Percentiles rank a stretch among this genome's conserved stretches.
These are phyloP conservation scores for Brachionus sp. DNA, from an alignment of 1,140 invertebrate genomes.

Conservation along the genomic window DNA sequence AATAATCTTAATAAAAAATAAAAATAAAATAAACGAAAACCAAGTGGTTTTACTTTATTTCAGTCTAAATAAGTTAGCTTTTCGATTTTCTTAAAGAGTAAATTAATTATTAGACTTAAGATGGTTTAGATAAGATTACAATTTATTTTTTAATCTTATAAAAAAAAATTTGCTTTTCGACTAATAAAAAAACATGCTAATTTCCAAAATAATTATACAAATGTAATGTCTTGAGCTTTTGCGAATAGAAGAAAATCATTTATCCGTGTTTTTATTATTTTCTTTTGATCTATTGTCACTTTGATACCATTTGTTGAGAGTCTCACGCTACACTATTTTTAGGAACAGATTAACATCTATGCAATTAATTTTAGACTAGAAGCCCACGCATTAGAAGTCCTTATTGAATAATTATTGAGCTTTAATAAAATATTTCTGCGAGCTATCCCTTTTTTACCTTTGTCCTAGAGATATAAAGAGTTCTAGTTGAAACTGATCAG, in stretches of 20 bases:
- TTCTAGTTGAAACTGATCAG: background rate
- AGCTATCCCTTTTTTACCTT: too few relatives aligned
- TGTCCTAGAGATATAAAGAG: too few relatives aligned
- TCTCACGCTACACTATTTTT: background rate
- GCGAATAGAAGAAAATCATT: background rate
- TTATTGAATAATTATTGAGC: too few relatives aligned
- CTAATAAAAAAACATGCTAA: background rate
- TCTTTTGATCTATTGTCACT: background rate
- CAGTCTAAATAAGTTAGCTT: background rate
- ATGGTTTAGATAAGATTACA: constrained; percentile 12
- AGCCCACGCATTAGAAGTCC: too few relatives aligned
- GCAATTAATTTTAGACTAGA: too few relatives aligned
- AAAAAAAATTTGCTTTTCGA: background rate
- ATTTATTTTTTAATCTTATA: background rate
- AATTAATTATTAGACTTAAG: constrained; percentile 9
- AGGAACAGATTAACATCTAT: too few relatives aligned
- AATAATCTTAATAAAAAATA: background rate
- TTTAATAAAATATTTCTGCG: too few relatives aligned
- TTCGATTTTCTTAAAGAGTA: background rate
- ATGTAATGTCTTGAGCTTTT: background rate
- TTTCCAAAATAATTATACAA: background rate
- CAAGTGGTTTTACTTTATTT: background rate
- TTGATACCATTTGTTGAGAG: background rate
- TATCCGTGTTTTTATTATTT: background rate
- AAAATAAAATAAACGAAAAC: background rate